Evolutionary conservation across 2,113 vertebrate species (phyloP).

Genomic region (Tupaia tana): DNA sequence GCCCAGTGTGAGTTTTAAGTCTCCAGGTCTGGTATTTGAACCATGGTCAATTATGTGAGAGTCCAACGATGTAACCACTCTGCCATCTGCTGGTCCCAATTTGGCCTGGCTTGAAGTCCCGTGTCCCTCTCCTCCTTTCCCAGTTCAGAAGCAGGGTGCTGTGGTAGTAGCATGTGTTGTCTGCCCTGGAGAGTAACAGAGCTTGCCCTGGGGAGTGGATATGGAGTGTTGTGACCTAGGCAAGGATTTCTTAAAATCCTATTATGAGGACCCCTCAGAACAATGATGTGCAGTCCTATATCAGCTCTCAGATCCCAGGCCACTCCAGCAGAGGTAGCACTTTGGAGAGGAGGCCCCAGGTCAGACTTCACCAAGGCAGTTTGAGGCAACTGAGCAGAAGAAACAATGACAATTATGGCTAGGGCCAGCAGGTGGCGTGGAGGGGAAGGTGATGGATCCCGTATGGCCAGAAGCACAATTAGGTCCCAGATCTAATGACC

Average conservation of each 20-base stretch:
- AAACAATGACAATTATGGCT: neutral
- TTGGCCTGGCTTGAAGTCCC: slow-evolving; percentile 31
- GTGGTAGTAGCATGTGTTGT: neutral
- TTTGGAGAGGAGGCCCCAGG: neutral
- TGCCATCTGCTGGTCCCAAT: slow-evolving; percentile 12
- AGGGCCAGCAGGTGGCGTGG: too few species aligned
- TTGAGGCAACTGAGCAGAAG: neutral
- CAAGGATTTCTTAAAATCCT: neutral
- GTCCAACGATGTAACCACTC: too few species aligned
- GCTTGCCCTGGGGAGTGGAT: neutral
- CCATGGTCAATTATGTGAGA: too few species aligned
- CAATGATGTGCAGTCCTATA: neutral
- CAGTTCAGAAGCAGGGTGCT: neutral
- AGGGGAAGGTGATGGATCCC: too few species aligned
- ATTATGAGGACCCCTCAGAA: neutral
- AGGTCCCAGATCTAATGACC: too few species aligned
- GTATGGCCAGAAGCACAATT: too few species aligned
- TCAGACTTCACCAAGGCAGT: neutral
- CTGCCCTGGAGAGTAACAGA: neutral
- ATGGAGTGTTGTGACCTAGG: neutral
- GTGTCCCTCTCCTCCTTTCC: slow-evolving; percentile 61
- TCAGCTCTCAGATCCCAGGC: neutral
- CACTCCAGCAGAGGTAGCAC: neutral
- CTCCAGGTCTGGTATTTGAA: too few species aligned
- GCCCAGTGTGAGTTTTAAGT: too few species aligned